Evolutionary conservation across 2,113 vertebrate genomes (phyloP), one percentile per base, ranked within the genome.

Genomic region (Thunnus thynnus): DNA sequence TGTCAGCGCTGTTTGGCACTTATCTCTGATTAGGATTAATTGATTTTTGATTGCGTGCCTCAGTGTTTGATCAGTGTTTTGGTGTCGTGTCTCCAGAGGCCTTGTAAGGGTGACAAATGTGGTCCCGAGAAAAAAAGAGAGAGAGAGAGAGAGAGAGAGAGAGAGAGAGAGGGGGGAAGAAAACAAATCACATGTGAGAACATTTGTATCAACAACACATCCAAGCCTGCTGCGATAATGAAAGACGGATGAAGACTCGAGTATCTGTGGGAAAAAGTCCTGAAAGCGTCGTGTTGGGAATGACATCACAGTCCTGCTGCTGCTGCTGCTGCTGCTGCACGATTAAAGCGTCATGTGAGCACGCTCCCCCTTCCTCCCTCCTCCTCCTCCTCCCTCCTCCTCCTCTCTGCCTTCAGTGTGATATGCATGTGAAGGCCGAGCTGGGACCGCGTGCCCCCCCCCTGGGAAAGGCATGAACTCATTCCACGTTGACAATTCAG

Each of bases 11-110:
- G 77, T 83, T 86, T 84, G 82, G 74, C 77, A 51, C 81, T 81
- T 50, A 57, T 46, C 86, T 70, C 90, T 94, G 93, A 94, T 95
- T 91, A 89, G 90, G 92, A 95, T 94, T 76, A 91, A 95, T 93
- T 74, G 85, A 46, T 83, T 72, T 92, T 94, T 95, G 93, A 94
- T 95, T 94, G 79, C 83, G 14, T 9, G 52, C 11, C 64, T 79
- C 63, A 13, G 52, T 9, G 52, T 55, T 88, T 92, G 60, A 87
- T 87, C 64, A 0, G 62, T 88, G 86, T 90, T 90, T 83, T 83
- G 83, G 63, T 81, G 72, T 84, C 9, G 74, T 68, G 86, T 89
- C 90, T 83, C 78, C 60, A 46, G 80, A 76, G 80, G 72, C 27
- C 71, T 58, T 25, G 61, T 55, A 75, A 75, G 22, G 80, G 58